A percentile compares a stretch with the other conserved stretches of the same genome.
These are phyloP conservation scores for Chloebia gouldiae DNA, from an alignment of 2,113 vertebrate genomes.

Conservation along the genomic window DNA sequence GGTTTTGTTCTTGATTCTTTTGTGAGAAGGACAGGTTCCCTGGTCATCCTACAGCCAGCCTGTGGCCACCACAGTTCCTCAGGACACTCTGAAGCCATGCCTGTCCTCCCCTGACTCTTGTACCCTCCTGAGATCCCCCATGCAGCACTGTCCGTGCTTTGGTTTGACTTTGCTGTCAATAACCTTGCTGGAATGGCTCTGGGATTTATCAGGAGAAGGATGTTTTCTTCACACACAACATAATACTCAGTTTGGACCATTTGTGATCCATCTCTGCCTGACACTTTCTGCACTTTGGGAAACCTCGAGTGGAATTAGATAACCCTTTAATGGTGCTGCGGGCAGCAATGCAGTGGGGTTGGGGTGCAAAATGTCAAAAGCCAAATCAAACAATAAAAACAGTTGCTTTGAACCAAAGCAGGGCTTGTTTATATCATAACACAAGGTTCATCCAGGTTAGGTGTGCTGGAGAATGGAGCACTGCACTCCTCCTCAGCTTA, in stretches of 20 bases:
- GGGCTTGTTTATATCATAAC: not conserved
- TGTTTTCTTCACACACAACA: not conserved
- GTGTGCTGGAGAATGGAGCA: not conserved
- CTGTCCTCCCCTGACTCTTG: not conserved
- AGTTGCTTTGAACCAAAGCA: not conserved
- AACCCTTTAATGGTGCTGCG: not conserved
- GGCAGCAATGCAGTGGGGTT: not conserved
- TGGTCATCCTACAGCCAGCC: not conserved
- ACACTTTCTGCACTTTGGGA: not conserved
- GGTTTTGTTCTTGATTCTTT: not conserved
- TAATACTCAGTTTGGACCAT: not conserved
- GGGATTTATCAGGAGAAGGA: slow-evolving; percentile 28
- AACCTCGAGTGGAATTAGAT: not conserved
- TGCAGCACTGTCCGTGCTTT: not conserved
- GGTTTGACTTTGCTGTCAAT: slow-evolving; percentile 28
- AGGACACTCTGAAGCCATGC: accelerated
- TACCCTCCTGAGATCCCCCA: not conserved
- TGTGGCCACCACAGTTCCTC: not conserved
- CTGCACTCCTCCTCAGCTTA: not conserved
- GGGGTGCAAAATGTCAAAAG: not conserved
- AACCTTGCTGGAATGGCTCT: not conserved
- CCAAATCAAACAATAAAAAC: not conserved
- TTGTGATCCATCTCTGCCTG: not conserved
- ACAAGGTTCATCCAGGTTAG: not conserved
- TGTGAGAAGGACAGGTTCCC: not conserved